Evolutionary conservation across 2,888 invertebrate species (phyloP), one percentile per base, ranked within the genome.

Genomic region (Torymus texanus): DNA sequence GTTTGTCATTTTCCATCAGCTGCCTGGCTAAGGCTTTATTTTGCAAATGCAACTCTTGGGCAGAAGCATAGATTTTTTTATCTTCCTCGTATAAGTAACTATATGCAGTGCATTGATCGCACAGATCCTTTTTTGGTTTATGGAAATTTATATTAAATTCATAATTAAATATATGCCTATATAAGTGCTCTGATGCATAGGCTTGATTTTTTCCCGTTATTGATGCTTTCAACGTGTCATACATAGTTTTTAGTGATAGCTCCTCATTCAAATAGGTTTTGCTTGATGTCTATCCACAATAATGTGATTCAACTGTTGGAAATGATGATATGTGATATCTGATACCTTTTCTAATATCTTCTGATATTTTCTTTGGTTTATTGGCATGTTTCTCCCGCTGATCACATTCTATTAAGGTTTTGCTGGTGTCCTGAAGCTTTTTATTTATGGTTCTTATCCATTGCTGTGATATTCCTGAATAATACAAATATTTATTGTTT

Each of bases 61-160:
- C 3, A n/a, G 5, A 59, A n/a, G n/a, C 11, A 2, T 59, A 16
- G 11, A 59, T n/a, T 18, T 11, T 59, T 4, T 16, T 18, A 11
- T 59, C 11, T 59, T n/a, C 16, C 41, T 29, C 63, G 1, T 50
- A 5, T 41, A 63, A 18, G 10, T 63, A 50, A 14, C 8, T n/a
- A 50, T 41, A 50, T 41, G 63, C 63, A 41, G 50, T 63, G 50
- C 63, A 63, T 11, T 16, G n/a, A 50, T 63, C 50, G 12, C 50
- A 63, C 41, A 63, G 16, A 16, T 63, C 63, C 16, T 63, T 63
- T 50, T 63, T 63, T 16, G 50, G 63, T 14, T 63, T n/a, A 41
- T 50, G 41, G n/a, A 63, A 63, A 10, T 10, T 16, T n/a, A 50
- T 41, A 14, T 63, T 63, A n/a, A 14, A 63, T 29, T 50, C 50